These are phyloP conservation scores for Nephotettix cincticeps DNA, from an alignment of 1,140 invertebrate species.

Conservation along the genomic window DNA sequence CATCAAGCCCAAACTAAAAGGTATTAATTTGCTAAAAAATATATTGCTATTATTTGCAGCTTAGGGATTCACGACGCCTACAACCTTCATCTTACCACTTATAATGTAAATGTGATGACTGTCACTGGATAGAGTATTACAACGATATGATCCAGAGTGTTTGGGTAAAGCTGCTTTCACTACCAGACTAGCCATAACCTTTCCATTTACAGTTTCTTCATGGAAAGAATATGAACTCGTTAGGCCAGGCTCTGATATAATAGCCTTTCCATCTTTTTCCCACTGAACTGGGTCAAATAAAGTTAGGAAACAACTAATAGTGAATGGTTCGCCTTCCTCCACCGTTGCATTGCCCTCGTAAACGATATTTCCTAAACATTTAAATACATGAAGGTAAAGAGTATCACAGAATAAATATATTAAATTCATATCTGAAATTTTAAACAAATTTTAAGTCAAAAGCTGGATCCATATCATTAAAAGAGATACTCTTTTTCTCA, in stretches of 20 bases:
- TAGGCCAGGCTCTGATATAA: conserved; percentile 18
- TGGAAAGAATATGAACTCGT: conserved; percentile 23
- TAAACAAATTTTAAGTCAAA: too few relatives aligned
- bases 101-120: conserved; percentile 34
- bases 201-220: conserved; percentile 11
- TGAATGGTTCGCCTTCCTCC: conserved; percentile 34
- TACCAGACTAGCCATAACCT: conserved; percentile 28
- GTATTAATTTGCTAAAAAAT: too few relatives aligned
- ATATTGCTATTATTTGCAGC: too few relatives aligned
- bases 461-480: too few relatives aligned
- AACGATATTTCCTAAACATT: conserved; percentile 6
- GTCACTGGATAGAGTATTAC: conserved; percentile 32
- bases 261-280: conserved; percentile 31
- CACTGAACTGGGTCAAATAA: conserved; percentile 36
- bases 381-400: neutral
- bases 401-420: too few relatives aligned
- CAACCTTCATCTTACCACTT: conserved; percentile 31
- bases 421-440: too few relatives aligned
- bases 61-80: conserved; percentile 4
- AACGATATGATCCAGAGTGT: conserved; percentile 34
- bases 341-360: conserved; percentile 34
- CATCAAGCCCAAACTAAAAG: too few relatives aligned
- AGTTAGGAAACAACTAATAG: conserved; percentile 35
- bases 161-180: conserved; percentile 27
- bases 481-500: too few relatives aligned